Evolutionary conservation across 1,140 invertebrate genomes (phyloP), one percentile per base, ranked within the genome.

Genomic region (Sarcophaga bullata): DNA sequence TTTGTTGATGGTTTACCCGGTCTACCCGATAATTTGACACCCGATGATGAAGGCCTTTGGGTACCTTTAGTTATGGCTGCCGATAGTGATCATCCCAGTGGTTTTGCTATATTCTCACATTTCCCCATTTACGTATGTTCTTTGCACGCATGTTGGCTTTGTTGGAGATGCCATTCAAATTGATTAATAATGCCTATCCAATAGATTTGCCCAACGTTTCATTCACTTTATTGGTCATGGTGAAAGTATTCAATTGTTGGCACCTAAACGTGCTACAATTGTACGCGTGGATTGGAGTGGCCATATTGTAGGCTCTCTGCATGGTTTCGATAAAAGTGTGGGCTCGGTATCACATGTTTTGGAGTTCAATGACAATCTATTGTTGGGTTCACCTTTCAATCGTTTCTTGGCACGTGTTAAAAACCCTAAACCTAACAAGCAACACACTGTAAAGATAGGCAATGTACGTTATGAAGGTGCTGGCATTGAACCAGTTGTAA

Each of bases 1-100:
- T 95, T 96, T 85, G 86, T 94, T 8, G 95, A 96, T 84, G 93
- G 93, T 49, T 89, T 97, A 80, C 96, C 96, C 11, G 96, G 96
- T 49, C 73, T 92, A 47, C 95, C 95, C 7, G 96, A 97, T 87
- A 97, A 97, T 89, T 90, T 97, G 75, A 91, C 91, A 49, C 87
- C 89, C 8, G 94, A 94, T 86, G 92, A 84, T 52, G 94, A 93
- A 58, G 94, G 94, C 19, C 94, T 95, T 86, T 93, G 95, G 86
- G 91, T 96, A 1, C 91, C 92, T 2, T 85, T 96, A 9, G 86
- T 94, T 0, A 25, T 88, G 0, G 86, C 90, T n/a, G 85, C 91
- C 0, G 92, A 94, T 85, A 86, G 88, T 47, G 88, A 93, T 73
- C 84, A 93, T 89, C 93, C 92, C 2, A 80, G 84, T 48, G 11